Percentiles rank a stretch among this genome's conserved stretches.
phyloP scores from a whole-genome alignment of 2,113 vertebrate species.

The Centropus unirufus region DNA sequence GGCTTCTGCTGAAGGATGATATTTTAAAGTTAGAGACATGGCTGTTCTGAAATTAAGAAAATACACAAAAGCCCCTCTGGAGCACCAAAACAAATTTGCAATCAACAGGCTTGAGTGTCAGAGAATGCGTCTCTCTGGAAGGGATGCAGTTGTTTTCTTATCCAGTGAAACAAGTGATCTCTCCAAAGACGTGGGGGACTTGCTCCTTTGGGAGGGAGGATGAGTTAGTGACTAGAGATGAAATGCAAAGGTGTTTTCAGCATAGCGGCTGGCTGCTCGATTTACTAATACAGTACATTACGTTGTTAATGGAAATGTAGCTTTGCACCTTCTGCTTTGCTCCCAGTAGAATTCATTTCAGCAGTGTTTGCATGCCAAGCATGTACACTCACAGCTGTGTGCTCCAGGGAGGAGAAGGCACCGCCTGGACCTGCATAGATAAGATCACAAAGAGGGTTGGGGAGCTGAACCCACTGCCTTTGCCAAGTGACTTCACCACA shows the following conservation, averaged over 20 bases:
- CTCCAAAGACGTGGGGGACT: neutral
- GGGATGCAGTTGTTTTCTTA: neutral
- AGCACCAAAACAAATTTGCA: neutral
- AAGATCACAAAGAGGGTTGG: neutral
- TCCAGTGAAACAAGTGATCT: neutral
- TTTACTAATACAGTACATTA: constrained; percentile 42
- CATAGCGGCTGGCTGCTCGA: neutral
- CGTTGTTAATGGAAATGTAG: constrained; percentile 20
- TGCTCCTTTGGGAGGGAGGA: neutral
- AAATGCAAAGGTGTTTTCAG: constrained; percentile 24
- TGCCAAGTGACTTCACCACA: constrained; percentile 8
- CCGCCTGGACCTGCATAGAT: neutral
- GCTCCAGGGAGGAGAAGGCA: neutral
- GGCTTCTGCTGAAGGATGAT: neutral
- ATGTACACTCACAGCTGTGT: constrained; percentile 3
- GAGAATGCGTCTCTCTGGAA: neutral
- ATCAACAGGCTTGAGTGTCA: neutral
- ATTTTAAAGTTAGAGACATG: neutral
- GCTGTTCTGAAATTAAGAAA: neutral
- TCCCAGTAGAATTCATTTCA: constrained; percentile 40
- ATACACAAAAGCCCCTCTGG: neutral
- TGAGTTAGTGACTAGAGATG: neutral
- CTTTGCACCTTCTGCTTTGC: constrained; percentile 47
- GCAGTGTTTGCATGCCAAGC: constrained; percentile 8
- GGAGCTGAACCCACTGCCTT: neutral